Conservation (phyloP, 2,797 vertebrate species). For the Taenioides sp. region DNA sequence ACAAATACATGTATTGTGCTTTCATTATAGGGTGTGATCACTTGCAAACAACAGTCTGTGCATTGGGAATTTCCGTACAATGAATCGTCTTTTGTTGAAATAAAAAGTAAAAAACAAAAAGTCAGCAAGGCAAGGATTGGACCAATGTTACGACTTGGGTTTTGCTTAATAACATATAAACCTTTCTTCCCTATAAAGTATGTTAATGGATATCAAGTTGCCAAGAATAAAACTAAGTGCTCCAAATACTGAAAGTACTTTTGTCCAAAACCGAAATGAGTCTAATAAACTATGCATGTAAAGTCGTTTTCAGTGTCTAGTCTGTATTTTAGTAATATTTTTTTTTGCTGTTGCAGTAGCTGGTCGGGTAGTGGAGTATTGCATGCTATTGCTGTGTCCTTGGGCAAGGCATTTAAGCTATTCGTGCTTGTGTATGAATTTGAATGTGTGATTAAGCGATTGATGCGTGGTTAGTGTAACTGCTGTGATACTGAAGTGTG, state of each 20-base stretch:
- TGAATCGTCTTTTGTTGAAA: background rate
- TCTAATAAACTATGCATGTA: slow-evolving; percentile 1
- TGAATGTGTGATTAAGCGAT: too few species aligned
- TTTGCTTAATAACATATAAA: background rate
- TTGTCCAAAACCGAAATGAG: background rate
- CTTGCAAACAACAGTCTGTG: background rate
- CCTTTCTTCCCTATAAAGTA: background rate
- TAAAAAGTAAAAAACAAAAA: background rate
- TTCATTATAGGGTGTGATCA: background rate
- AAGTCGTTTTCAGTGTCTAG: background rate
- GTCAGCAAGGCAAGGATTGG: background rate
- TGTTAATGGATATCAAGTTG: background rate
- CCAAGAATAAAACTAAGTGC: background rate
- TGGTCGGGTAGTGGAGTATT: too few species aligned
- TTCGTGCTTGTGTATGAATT: too few species aligned
- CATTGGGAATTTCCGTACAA: background rate
- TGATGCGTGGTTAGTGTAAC: too few species aligned
- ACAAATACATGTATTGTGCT: background rate
- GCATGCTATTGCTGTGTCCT: too few species aligned
- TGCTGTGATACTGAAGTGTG: too few species aligned
- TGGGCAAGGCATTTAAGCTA: too few species aligned
- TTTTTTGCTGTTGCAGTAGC: too few species aligned
- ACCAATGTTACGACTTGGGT: background rate
- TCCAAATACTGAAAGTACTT: background rate
- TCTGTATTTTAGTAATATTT: too few species aligned